Conservation (phyloP, 2,888 invertebrate genomes). For the Erannis defoliaria region DNA sequence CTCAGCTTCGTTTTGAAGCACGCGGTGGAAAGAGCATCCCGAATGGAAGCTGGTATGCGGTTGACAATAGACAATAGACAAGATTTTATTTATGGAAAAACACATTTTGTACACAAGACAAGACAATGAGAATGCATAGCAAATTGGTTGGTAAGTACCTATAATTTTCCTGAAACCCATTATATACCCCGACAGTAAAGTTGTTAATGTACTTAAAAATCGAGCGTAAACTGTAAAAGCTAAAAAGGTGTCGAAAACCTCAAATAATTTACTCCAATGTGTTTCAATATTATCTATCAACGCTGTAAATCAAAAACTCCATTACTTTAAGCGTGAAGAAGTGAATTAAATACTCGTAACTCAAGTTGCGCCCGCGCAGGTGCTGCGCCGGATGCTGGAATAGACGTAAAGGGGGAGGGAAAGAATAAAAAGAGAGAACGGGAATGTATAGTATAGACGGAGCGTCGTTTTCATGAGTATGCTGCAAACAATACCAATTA, state of each 20-base stretch:
- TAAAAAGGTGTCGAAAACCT: conserved; percentile 26
- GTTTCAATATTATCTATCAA: conserved; percentile 67
- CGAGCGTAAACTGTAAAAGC: conserved; percentile 2
- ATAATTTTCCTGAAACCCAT: neutral
- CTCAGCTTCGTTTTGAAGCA: too few species aligned
- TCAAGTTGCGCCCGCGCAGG: conserved; percentile 77
- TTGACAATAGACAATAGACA: too few species aligned
- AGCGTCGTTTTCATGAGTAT: conserved; percentile 52
- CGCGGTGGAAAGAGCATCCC: too few species aligned
- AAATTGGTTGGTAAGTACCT: too few species aligned
- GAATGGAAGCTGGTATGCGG: too few species aligned
- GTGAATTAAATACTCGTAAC: conserved; percentile 81
- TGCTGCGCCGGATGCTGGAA: conserved; percentile 83
- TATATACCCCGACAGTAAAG: neutral
- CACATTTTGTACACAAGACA: too few species aligned
- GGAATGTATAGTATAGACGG: conserved; percentile 57
- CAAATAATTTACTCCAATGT: conserved; percentile 49
- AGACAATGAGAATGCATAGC: too few species aligned
- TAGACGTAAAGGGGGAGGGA: conserved; percentile 43
- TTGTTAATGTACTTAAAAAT: conserved; percentile 10
- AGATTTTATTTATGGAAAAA: too few species aligned
- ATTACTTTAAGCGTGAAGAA: conserved; percentile 70
- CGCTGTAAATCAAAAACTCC: conserved; percentile 69
- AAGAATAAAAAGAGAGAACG: conserved; percentile 37
- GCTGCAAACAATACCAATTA: conserved; percentile 23